Conservation (phyloP, 92 coral and sea anemone genomes). For the Muricea muricata region DNA sequence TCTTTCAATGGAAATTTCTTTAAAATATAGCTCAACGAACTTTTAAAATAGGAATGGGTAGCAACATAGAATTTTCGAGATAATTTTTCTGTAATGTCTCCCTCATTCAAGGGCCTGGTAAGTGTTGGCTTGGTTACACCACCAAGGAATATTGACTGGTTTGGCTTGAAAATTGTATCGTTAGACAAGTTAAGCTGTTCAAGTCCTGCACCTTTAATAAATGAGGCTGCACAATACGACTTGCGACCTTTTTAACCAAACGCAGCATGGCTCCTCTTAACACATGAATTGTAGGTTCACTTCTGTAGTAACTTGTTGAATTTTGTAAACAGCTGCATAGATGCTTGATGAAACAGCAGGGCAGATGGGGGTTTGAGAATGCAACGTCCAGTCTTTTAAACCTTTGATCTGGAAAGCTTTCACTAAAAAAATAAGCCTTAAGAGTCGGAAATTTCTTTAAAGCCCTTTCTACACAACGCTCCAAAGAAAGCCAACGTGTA, state of each 20-base stretch:
- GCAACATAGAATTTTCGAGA: conserved; percentile 17
- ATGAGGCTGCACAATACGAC: not conserved
- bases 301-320: conserved; percentile 19
- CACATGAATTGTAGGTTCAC: conserved; percentile 13
- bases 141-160: conserved; percentile 1
- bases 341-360: conserved; percentile 23
- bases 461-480: not conserved
- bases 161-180: not conserved
- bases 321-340: conserved; percentile 12
- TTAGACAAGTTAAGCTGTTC: not conserved
- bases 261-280: conserved; percentile 21
- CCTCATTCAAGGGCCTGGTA: conserved; percentile 15
- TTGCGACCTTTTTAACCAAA: conserved; percentile 5
- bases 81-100: conserved; percentile 47
- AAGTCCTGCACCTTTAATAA: not conserved
- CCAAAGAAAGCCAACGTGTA: not conserved
- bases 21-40: conserved; percentile 47
- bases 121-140: conserved; percentile 38
- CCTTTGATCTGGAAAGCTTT: not conserved
- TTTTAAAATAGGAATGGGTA: conserved; percentile 50
- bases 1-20: conserved; percentile 54
- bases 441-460: not conserved
- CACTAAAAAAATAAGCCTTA: not conserved
- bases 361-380: not conserved
- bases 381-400: not conserved